Percentiles rank a stretch among this genome's conserved stretches.
phyloP scores from a whole-genome alignment of 2,797 vertebrate species.

The Phataginus tetradactyla region DNA sequence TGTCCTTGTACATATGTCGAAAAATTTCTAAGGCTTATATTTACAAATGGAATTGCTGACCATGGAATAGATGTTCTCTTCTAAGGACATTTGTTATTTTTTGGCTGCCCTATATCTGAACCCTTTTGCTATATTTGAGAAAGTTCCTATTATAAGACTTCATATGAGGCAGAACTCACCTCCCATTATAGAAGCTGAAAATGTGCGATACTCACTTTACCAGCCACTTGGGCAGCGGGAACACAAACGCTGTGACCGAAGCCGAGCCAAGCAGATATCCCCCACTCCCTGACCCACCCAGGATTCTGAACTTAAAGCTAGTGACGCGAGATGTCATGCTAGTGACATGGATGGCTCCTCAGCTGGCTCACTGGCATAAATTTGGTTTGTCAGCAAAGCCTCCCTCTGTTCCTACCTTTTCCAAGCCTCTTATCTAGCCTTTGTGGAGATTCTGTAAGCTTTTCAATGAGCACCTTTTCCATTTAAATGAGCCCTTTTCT shows the following conservation, averaged over 20 bases:
- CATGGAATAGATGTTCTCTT: background rate
- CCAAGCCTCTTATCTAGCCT: background rate
- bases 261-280: background rate
- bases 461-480: background rate
- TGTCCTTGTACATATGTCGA: background rate
- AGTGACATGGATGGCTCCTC: background rate
- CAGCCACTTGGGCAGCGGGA: background rate
- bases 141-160: background rate
- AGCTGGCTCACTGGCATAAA: background rate
- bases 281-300: background rate
- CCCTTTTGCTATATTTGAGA: background rate
- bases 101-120: background rate
- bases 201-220: background rate
- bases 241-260: background rate
- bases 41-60: background rate
- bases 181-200: background rate
- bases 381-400: background rate
- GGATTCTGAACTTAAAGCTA: background rate
- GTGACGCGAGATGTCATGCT: background rate
- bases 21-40: background rate
- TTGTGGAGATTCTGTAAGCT: background rate
- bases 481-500: conserved; percentile 9
- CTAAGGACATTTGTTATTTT: background rate
- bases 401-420: background rate
- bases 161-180: background rate